phyloP scores from a whole-genome alignment of 1,140 invertebrate genomes.

The Micrasema minimum region DNA sequence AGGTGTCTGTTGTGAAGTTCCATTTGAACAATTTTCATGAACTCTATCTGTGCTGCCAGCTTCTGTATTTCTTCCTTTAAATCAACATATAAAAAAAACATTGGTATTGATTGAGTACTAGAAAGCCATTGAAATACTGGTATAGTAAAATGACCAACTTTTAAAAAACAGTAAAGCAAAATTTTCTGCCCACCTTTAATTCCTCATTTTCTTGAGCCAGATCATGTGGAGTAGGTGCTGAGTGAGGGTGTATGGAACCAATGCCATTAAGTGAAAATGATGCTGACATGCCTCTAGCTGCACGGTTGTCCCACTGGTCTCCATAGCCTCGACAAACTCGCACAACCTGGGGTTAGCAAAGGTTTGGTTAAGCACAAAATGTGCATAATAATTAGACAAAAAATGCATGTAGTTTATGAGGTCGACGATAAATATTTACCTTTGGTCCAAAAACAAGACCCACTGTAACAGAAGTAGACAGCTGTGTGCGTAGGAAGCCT shows the following conservation, averaged over 20 bases:
- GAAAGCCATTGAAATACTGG: too few species aligned
- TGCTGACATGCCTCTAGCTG: constrained; percentile 82
- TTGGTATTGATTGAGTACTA: too few species aligned
- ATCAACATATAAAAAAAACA: background rate
- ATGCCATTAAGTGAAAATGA: constrained; percentile 88
- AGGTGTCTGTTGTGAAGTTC: constrained; percentile 90
- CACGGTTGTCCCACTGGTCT: constrained; percentile 86
- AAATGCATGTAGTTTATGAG: background rate
- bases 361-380: too few species aligned
- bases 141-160: too few species aligned
- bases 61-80: constrained; percentile 89
- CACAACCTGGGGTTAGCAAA: constrained; percentile 68
- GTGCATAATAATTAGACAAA: too few species aligned
- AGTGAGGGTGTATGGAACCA: constrained; percentile 69
- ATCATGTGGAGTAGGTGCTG: constrained; percentile 83
- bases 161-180: too few species aligned
- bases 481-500: constrained; percentile 86
- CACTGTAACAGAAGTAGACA: constrained; percentile 87
- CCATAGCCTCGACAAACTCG: constrained; percentile 84
- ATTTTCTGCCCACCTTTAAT: constrained; percentile 73
- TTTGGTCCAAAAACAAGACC: constrained; percentile 88
- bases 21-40: constrained; percentile 94
- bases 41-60: constrained; percentile 89
- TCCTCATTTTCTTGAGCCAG: constrained; percentile 91
- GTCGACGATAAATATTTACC: constrained; percentile 61